Base-by-base conservation (phyloP, 2,888 invertebrate genomes). In the Cheilosia pagana region DNA sequence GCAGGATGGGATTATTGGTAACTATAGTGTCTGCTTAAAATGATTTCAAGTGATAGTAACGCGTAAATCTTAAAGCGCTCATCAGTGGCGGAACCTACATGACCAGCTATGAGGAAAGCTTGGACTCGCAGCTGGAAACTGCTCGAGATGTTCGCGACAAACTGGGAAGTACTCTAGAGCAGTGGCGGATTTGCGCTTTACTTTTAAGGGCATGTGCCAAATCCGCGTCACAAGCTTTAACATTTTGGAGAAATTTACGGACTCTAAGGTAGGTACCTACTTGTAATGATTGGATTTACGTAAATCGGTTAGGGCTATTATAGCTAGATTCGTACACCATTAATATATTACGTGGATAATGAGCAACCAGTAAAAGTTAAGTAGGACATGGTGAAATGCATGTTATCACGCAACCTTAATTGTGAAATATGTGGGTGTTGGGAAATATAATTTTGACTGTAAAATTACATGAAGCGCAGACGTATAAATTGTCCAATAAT, bases 151-250 rank as follows among this genome's bases (percentile, higher is more conserved):
- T 90, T 12, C 89, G 92, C 5, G 92, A 92, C 81, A 91, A 91
- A 70, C 85, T 92, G 53, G 91, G 91, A 59, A 91, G 91, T 76
- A 89, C 91, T 0, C 76, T 92, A 63, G 92, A 92, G 55, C 92
- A 92, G 75, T 92, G 92, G 92, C 89, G 91, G 14, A 91, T 92
- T n/a, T 90, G 91, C 77, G 92, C 91, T 3, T 87, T 90, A 16
- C 81, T 92, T 3, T 72, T 92, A 1, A 88, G 89, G 23, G 89
- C 92, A 0, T 89, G 91, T 35, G 89, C 91, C 10, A 91, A 90
- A 79, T 90, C 91, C 5, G 88, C 91, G 1, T 88, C 90, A 4
- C 89, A 91, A 81, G 89, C 89, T 16, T 81, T 89, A 3, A 88
- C 90, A 55, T 89, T 89, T 48, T 92, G 92, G 91, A 88, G 86